These are phyloP conservation scores for Melitaea cinxia DNA, from an alignment of 1,140 invertebrate species.

Conservation along the genomic window DNA sequence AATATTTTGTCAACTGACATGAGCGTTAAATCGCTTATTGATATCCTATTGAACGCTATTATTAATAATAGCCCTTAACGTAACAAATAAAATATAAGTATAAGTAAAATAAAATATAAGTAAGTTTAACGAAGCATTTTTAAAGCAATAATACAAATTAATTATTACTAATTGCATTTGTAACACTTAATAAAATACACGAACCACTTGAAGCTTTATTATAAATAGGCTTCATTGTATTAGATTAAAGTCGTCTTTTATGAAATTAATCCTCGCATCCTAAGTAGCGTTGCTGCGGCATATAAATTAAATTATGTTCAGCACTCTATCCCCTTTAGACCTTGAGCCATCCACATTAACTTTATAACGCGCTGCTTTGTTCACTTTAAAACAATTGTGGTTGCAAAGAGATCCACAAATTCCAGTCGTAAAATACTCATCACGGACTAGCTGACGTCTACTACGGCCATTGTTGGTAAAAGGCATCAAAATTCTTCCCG, in stretches of 20 bases:
- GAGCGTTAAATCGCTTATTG: conserved; percentile 38
- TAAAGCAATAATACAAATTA: not conserved
- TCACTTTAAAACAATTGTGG: conserved; percentile 60
- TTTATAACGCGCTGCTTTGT: conserved; percentile 56
- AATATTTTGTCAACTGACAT: conserved; percentile 50
- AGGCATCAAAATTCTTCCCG: conserved; percentile 61
- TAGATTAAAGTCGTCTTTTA: conserved; percentile 42
- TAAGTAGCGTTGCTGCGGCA: conserved; percentile 38
- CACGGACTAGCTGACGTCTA: conserved; percentile 48
- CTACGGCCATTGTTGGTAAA: conserved; percentile 51
- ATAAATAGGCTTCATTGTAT: conserved; percentile 34
- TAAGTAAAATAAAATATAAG: not conserved
- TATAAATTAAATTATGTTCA: conserved; percentile 53
- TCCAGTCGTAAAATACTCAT: conserved; percentile 65
- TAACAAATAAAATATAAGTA: not conserved
- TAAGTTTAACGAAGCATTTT: not conserved
- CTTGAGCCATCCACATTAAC: conserved; percentile 53
- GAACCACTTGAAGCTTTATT: conserved; percentile 34
- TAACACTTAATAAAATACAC: not conserved
- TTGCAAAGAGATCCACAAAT: conserved; percentile 54
- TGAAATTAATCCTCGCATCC: conserved; percentile 40
- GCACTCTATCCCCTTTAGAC: conserved; percentile 49
- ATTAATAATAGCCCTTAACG: not conserved
- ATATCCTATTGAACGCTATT: conserved; percentile 11
- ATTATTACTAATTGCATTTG: not conserved